phyloP scores from a whole-genome alignment of 1,140 invertebrate genomes.

The Periplaneta americana region DNA sequence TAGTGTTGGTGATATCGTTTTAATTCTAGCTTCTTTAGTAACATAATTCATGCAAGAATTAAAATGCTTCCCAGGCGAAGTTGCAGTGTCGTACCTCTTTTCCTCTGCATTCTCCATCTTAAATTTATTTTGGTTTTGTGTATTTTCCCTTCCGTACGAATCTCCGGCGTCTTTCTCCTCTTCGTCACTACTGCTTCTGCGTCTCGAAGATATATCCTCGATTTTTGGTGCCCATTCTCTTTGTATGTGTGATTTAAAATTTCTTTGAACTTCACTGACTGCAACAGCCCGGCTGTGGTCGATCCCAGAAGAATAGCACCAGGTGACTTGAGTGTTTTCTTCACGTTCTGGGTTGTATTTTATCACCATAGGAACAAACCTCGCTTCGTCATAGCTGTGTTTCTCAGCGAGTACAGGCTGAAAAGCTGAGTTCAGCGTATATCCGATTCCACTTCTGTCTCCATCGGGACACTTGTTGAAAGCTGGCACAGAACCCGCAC shows the following conservation, averaged over 20 bases:
- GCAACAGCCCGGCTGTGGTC: neutral
- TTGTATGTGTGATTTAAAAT: neutral
- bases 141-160: too few relatives aligned
- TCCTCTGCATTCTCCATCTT: too few relatives aligned
- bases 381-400: neutral
- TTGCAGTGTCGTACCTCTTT: too few relatives aligned
- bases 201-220: too few relatives aligned
- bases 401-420: neutral
- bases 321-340: neutral
- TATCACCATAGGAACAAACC: neutral
- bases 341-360: neutral
- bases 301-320: neutral
- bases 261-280: neutral
- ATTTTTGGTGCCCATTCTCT: too few relatives aligned
- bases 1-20: too few relatives aligned
- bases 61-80: too few relatives aligned
- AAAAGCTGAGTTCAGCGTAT: neutral
- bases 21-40: too few relatives aligned
- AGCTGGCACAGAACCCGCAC: neutral
- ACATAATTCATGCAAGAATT: too few relatives aligned
- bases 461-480: neutral
- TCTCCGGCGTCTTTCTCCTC: neutral
- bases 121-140: too few relatives aligned
- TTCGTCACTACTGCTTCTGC: neutral
- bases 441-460: neutral